Evolutionary conservation across 2,888 invertebrate species (phyloP), one percentile per base, ranked within the genome.

Genomic region (Dicranocentrus wangi): DNA sequence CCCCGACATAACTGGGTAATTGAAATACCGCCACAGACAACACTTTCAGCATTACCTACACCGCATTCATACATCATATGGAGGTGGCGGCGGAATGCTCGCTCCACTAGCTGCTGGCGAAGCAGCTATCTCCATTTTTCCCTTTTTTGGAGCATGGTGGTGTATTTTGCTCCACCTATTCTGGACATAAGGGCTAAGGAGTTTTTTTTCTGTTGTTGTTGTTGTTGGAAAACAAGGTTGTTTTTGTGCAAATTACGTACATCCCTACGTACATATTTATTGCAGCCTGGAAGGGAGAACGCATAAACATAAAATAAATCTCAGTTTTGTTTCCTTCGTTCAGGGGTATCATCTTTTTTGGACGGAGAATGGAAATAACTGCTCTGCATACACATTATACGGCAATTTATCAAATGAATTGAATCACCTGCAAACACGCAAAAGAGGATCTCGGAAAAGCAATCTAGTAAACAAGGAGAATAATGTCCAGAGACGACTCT

Each of bases 361-460:
- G 27, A 60, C 42, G 23, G 13, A 21, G n/a, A 23, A 42, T 2
- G 23, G 25, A 21, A 65, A 15, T 42, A 39, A 21, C 65, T 65
- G 23, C 43, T 43, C n/a, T 42, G 58, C 72, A 72, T 43, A 63
- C 32, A 63, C 39, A 72, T 60, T 27, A 42, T 39, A 27, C 13
- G 10, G 78, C 71, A 79, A 71, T 79, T 79, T 79, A 79, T 79
- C 78, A 79, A 79, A 79, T 79, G 78, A 79, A 79, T 79, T 79
- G 78, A 79, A 79, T 79, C 78, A 79, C 78, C 78, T 79, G 78
- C 63, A 71, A 79, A 79, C 78, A 79, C 78, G 78, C 78, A 79
- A 79, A 68, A 58, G 15, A 70, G 70, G 23, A 69, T 69, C 66
- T 61, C 5, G 17, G 39, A 10, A 51, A 76, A 23, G 65, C 58